Evolutionary conservation across 2,888 invertebrate genomes (phyloP).

Genomic region (Arenicola marina): DNA sequence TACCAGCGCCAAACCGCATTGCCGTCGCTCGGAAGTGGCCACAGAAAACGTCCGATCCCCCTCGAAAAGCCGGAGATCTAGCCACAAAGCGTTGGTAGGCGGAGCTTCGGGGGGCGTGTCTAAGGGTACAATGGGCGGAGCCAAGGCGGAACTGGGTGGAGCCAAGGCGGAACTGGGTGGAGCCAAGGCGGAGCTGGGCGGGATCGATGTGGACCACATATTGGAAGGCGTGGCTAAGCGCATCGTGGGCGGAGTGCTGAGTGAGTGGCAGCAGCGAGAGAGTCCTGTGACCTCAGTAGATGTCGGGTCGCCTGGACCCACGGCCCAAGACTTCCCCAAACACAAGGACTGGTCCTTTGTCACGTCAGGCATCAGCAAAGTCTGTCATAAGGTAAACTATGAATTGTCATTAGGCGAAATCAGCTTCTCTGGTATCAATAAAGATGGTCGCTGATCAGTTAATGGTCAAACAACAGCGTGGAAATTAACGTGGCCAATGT

Average conservation of each 20-base stretch:
- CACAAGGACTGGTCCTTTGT: conserved; percentile 10
- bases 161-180: neutral
- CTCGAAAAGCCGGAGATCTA: neutral
- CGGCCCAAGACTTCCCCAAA: conserved; percentile 8
- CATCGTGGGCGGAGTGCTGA: neutral
- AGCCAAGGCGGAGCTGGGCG: neutral
- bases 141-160: neutral
- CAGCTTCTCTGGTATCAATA: too few relatives aligned
- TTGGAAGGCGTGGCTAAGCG: neutral
- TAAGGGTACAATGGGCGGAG: neutral
- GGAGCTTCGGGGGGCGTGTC: too few relatives aligned
- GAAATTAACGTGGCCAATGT: too few relatives aligned
- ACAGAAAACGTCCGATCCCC: neutral
- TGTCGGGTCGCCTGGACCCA: too few relatives aligned
- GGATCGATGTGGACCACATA: neutral
- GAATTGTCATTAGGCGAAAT: neutral
- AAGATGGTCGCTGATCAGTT: too few relatives aligned
- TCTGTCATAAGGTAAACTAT: conserved; percentile 8
- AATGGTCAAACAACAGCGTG: too few relatives aligned
- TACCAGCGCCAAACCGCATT: too few relatives aligned
- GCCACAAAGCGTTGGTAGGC: too few relatives aligned
- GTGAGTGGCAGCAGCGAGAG: too few relatives aligned
- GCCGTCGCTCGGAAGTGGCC: neutral
- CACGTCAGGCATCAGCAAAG: conserved; percentile 16
- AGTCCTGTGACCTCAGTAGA: too few relatives aligned